These are phyloP conservation scores for Gymnocypris eckloni DNA, from an alignment of 2,797 vertebrate genomes.

Conservation along the genomic window DNA sequence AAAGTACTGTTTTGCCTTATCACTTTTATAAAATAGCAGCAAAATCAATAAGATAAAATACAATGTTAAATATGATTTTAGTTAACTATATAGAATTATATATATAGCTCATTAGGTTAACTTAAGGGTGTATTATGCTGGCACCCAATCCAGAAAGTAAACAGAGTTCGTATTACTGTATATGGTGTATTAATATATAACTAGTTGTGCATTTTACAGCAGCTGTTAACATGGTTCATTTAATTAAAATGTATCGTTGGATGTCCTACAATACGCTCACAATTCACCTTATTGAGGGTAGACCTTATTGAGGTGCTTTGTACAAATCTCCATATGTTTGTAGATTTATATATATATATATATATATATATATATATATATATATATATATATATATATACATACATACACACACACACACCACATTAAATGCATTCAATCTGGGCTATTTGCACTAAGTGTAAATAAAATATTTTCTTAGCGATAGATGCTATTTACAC, in stretches of 20 bases:
- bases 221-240: neutral
- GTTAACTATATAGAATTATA: neutral
- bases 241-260: neutral
- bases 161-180: neutral
- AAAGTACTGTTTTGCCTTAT: neutral
- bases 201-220: neutral
- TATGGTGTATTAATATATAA: no score
- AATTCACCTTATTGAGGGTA: neutral
- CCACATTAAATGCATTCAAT: no score
- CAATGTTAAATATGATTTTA: no score
- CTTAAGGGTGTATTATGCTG: neutral
- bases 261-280: neutral
- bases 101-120: neutral
- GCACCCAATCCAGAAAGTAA: neutral
- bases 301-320: neutral
- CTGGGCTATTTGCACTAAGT: no score
- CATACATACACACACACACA: no score
- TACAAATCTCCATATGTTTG: neutral
- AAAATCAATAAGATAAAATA: neutral
- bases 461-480: no score
- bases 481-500: no score
- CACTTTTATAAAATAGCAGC: neutral
- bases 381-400: neutral
- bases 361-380: no score
- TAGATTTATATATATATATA: no score